Evolutionary conservation across 2,113 vertebrate genomes (phyloP).

Genomic region (Poicephalus meyeri): DNA sequence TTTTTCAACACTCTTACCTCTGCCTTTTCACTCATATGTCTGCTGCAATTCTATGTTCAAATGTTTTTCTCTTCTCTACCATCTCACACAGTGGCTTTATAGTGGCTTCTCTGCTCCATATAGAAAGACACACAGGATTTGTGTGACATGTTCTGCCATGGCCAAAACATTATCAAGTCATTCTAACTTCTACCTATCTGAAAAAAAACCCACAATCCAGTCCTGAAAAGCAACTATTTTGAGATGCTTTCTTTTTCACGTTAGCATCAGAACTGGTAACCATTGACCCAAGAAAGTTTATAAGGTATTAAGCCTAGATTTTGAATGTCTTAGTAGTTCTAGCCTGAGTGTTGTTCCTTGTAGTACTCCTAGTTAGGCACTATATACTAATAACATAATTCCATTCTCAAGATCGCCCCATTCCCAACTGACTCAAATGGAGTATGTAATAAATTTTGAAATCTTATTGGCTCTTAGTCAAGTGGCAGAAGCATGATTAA

Average conservation of each 20-base stretch:
- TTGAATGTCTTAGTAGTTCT: neutral
- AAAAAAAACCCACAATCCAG: neutral
- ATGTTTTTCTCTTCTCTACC: neutral
- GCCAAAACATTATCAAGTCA: neutral
- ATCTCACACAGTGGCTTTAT: neutral
- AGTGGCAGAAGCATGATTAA: neutral
- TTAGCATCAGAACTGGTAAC: neutral
- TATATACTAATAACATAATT: neutral
- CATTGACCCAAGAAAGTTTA: neutral
- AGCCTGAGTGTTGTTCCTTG: accelerated
- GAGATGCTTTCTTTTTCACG: neutral
- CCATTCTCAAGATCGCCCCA: neutral
- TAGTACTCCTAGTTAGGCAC: neutral
- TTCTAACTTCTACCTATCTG: neutral
- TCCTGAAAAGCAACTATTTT: neutral
- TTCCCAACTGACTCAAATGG: neutral
- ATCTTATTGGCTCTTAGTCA: neutral
- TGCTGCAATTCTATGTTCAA: neutral
- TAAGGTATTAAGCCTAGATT: neutral
- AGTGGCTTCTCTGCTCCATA: neutral
- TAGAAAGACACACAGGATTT: neutral
- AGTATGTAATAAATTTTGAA: neutral
- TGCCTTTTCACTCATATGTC: neutral
- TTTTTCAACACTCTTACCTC: neutral
- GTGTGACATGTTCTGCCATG: neutral